phyloP scores from a whole-genome alignment of 2,113 vertebrate species.

The Limanda limanda region DNA sequence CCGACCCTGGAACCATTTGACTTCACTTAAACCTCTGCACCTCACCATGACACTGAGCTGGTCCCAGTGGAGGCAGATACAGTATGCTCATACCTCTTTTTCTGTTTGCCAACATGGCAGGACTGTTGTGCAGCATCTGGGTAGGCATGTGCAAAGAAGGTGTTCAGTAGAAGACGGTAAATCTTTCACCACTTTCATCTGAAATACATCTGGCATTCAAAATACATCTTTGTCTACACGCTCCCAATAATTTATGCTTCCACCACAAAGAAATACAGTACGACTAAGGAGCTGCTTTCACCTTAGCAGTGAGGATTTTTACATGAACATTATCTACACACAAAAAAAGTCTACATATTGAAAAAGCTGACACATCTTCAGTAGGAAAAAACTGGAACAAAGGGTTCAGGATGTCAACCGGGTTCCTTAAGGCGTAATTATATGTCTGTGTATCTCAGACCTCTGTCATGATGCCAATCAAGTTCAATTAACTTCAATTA shows the following conservation, averaged over 20 bases:
- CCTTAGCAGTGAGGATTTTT: not conserved
- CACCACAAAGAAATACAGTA: no score
- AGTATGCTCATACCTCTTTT: not conserved
- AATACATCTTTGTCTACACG: not conserved
- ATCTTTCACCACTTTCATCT: constrained; percentile 25
- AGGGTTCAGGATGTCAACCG: not conserved
- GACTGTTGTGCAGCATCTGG: constrained; percentile 31
- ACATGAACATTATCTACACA: not conserved
- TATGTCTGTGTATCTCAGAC: not conserved
- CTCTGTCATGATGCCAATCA: not conserved
- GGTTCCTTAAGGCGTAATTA: not conserved
- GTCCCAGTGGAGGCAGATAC: not conserved
- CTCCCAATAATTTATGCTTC: not conserved
- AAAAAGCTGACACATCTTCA: not conserved
- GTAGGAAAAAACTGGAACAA: not conserved
- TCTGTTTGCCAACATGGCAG: not conserved
- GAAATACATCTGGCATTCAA: constrained; percentile 9
- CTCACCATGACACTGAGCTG: not conserved
- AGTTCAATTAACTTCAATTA: not conserved
- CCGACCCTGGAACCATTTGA: no score
- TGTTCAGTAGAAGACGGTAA: not conserved
- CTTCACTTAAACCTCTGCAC: not conserved
- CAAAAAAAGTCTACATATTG: not conserved
- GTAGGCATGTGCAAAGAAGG: constrained; percentile 9
- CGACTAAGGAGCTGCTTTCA: no score